Percentiles rank a stretch among this genome's conserved stretches.
Evolutionary conservation across 2,888 invertebrate species (phyloP).

Genomic region (Phortica okadai): DNA sequence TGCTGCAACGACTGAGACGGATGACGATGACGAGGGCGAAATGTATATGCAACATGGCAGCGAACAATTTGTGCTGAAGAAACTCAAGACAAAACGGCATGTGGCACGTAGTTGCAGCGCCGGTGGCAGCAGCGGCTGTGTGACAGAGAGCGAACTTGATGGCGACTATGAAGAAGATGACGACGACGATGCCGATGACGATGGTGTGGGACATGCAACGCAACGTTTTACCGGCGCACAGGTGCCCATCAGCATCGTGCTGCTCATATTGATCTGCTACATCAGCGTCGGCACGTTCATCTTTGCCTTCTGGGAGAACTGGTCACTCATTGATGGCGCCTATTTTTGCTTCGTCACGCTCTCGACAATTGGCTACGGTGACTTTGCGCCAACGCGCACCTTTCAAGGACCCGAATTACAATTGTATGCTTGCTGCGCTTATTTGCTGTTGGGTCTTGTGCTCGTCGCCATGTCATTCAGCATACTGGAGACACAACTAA

Average conservation of each 20-base stretch:
- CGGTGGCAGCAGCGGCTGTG: slow-evolving; percentile 10
- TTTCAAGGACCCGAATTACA: slow-evolving; percentile 79
- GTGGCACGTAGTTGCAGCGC: background rate
- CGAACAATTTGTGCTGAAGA: slow-evolving; percentile 63
- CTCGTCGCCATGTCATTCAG: slow-evolving; percentile 91
- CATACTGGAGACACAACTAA: slow-evolving; percentile 88
- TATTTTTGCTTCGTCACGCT: slow-evolving; percentile 92
- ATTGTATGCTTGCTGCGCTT: slow-evolving; percentile 87
- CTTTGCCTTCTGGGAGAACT: slow-evolving; percentile 88
- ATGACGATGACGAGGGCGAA: slow-evolving; percentile 64
- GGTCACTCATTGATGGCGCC: slow-evolving; percentile 88
- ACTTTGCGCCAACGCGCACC: slow-evolving; percentile 80
- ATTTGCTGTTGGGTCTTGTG: slow-evolving; percentile 86
- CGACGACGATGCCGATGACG: slow-evolving; percentile 49
- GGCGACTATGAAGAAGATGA: slow-evolving; percentile 44
- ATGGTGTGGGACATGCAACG: slow-evolving; percentile 40
- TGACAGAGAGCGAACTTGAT: slow-evolving; percentile 25
- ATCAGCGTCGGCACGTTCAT: slow-evolving; percentile 86
- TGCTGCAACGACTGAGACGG: slow-evolving; percentile 66
- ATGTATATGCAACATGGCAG: slow-evolving; percentile 61
- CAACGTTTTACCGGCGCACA: slow-evolving; percentile 56
- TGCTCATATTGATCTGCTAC: slow-evolving; percentile 84
- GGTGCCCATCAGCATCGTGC: slow-evolving; percentile 81
- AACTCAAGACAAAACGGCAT: slow-evolving; percentile 39
- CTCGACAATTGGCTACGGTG: slow-evolving; percentile 89